These are phyloP conservation scores for Cydia fagiglandana DNA, from an alignment of 1,140 invertebrate species.

Conservation along the genomic window DNA sequence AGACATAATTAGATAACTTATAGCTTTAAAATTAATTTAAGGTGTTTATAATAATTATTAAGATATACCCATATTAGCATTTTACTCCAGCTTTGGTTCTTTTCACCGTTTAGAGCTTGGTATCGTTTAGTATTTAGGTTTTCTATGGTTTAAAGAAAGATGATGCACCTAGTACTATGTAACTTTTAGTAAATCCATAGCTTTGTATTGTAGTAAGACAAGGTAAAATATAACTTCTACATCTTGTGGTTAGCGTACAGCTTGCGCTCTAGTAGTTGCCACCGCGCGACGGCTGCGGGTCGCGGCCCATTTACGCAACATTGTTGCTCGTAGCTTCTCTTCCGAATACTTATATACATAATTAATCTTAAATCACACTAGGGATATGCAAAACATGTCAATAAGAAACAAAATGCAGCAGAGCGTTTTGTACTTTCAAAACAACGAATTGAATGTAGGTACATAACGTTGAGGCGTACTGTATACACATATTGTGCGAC, in stretches of 20 bases:
- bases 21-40: background rate
- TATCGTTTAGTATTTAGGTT: no score
- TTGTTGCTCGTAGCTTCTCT: slow-evolving; percentile 37
- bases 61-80: background rate
- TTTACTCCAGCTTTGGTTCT: no score
- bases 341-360: slow-evolving; percentile 47
- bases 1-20: background rate
- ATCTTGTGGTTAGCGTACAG: background rate
- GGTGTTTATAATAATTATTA: background rate
- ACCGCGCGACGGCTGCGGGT: slow-evolving; percentile 35
- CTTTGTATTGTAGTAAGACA: background rate
- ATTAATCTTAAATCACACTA: slow-evolving; percentile 43
- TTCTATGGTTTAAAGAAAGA: no score
- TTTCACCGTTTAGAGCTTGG: no score
- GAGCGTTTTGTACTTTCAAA: background rate
- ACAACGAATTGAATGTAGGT: background rate
- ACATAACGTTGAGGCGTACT: background rate
- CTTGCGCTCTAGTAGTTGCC: slow-evolving; percentile 35
- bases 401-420: background rate
- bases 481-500: background rate
- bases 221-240: background rate
- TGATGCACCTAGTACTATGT: background rate
- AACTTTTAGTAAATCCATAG: background rate
- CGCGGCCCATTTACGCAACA: slow-evolving; percentile 53
- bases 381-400: slow-evolving; percentile 13